Conservation (phyloP, 2,888 invertebrate species). For the Neuroscelio doddi region DNA sequence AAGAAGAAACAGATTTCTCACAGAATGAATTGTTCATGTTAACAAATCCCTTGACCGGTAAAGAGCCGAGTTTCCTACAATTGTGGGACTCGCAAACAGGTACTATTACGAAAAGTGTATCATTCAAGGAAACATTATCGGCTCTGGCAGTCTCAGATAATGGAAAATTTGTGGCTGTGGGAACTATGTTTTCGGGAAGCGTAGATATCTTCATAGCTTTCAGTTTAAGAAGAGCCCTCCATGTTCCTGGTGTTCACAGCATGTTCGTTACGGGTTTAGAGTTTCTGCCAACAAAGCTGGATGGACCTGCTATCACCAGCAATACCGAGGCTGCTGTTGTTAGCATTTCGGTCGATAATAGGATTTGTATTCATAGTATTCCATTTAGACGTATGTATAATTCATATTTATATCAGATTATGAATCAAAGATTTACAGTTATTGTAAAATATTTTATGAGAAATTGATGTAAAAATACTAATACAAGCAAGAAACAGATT, state of each 20-base stretch:
- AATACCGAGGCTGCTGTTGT: conserved; percentile 90
- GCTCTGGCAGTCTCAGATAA: conserved; percentile 92
- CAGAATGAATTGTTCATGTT: conserved; percentile 80
- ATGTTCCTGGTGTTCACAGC: conserved; percentile 89
- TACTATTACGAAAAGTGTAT: conserved; percentile 74
- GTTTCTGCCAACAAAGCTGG: conserved; percentile 85
- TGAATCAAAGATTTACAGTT: too few relatives aligned
- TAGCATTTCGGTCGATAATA: conserved; percentile 96
- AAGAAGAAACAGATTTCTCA: conserved; percentile 72
- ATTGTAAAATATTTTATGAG: too few relatives aligned
- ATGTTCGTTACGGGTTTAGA: conserved; percentile 98
- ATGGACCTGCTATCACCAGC: conserved; percentile 82
- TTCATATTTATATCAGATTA: conserved; percentile 9
- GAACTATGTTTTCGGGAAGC: conserved; percentile 94
- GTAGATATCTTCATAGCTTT: conserved; percentile 93
- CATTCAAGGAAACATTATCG: conserved; percentile 78
- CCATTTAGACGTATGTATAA: conserved; percentile 83
- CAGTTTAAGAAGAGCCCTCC: conserved; percentile 90
- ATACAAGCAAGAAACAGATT: too few relatives aligned
- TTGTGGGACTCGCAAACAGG: conserved; percentile 84
- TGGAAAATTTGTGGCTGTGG: conserved; percentile 92
- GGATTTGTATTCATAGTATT: conserved; percentile 90
- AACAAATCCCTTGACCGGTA: conserved; percentile 85
- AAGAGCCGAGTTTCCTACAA: conserved; percentile 83
- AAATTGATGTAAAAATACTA: too few relatives aligned